Conservation (phyloP, 2,888 invertebrate species). For the Neoitamus cyanurus region DNA sequence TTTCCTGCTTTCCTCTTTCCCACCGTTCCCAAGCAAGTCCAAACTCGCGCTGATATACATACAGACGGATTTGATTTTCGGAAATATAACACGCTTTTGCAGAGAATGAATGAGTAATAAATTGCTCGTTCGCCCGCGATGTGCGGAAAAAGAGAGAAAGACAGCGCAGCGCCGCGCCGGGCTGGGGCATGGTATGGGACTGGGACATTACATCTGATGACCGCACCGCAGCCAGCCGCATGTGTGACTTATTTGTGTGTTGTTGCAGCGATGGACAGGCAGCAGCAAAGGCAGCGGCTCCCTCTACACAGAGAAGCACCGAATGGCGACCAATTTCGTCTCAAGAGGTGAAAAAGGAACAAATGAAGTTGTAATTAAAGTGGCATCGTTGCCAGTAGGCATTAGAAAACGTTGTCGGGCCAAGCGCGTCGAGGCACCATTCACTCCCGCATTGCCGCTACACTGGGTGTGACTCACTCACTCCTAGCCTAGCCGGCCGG, state of each 20-base stretch:
- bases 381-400: constrained; percentile 24
- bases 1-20: neutral
- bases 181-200: neutral
- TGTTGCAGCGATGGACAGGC: neutral
- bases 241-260: constrained; percentile 15
- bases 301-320: neutral
- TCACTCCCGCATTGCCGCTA: neutral
- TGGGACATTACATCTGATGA: constrained; percentile 24
- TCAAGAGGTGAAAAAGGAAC: constrained; percentile 11
- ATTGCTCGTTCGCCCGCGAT: neutral
- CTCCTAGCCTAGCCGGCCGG: neutral
- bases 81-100: constrained; percentile 25
- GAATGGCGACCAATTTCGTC: neutral
- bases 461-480: neutral
- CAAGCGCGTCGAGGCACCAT: neutral
- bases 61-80: constrained; percentile 34
- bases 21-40: neutral
- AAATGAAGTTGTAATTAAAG: constrained; percentile 23
- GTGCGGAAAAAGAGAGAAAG: constrained; percentile 33
- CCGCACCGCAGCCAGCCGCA: neutral
- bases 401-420: neutral
- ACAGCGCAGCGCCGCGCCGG: neutral
- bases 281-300: neutral
- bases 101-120: constrained; percentile 16
- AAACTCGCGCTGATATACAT: neutral